Percentiles rank a stretch among this genome's conserved stretches.
These are phyloP conservation scores for Melanostoma mellinum DNA, from an alignment of 2,888 invertebrate species.

Conservation along the genomic window DNA sequence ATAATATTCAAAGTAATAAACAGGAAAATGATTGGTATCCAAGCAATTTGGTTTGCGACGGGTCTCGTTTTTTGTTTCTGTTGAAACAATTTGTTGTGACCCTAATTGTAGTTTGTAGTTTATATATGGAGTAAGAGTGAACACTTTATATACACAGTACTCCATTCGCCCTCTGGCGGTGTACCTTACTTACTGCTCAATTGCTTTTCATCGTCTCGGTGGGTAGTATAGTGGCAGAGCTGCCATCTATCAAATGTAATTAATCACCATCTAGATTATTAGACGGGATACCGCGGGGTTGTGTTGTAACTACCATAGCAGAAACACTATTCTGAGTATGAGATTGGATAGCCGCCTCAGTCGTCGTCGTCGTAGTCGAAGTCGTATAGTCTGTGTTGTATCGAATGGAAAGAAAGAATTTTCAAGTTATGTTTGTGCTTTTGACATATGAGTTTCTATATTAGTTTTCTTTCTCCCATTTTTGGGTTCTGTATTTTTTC, in stretches of 20 bases:
- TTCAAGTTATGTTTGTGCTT: conserved; percentile 44
- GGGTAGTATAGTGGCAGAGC: conserved; percentile 7
- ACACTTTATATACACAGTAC: conserved; percentile 16
- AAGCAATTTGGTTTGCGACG: conserved; percentile 44
- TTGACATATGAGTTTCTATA: conserved; percentile 63
- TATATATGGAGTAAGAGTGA: not conserved
- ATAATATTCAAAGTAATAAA: conserved; percentile 31
- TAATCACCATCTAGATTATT: conserved; percentile 68
- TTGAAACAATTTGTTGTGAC: conserved; percentile 66
- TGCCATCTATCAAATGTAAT: conserved; percentile 61
- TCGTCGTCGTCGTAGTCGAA: too few relatives aligned
- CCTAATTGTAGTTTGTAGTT: conserved; percentile 67
- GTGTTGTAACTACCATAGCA: not conserved
- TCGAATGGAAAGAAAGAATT: conserved; percentile 33
- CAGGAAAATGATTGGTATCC: conserved; percentile 55
- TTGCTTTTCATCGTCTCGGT: conserved; percentile 2
- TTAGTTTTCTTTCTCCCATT: conserved; percentile 24
- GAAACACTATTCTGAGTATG: too few relatives aligned
- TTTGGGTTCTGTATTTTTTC: conserved; percentile 15
- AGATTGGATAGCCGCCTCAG: too few relatives aligned
- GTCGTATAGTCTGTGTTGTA: conserved; percentile 12
- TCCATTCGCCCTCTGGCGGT: conserved; percentile 32
- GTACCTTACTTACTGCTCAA: not conserved
- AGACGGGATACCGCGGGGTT: conserved; percentile 40
- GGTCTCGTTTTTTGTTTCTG: conserved; percentile 41